These are phyloP conservation scores for Motacilla tschutschensis DNA, from an alignment of 2,113 vertebrate genomes.

Conservation along the genomic window DNA sequence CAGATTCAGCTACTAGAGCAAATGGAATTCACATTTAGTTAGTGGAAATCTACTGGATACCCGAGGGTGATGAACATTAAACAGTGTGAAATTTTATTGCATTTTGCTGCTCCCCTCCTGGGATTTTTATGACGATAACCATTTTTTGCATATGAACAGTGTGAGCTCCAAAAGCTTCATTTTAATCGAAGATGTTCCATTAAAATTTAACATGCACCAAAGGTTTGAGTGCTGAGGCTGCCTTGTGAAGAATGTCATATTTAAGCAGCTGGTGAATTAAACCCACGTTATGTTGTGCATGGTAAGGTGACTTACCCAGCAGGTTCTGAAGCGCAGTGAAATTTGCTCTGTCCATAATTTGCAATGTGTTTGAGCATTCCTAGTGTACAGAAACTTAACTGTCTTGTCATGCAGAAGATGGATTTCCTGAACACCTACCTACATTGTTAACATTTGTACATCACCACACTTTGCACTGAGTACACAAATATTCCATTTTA, in stretches of 20 bases:
- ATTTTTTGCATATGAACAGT: constrained; percentile 47
- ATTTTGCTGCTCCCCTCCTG: constrained; percentile 53
- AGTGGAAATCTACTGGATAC: constrained; percentile 61
- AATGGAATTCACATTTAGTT: constrained; percentile 62
- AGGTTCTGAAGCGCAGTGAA: not conserved
- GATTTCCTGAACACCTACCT: not conserved
- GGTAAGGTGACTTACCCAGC: constrained; percentile 18
- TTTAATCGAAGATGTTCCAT: constrained; percentile 49
- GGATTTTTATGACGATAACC: constrained; percentile 51
- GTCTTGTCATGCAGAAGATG: not conserved
- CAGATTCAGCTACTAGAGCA: constrained; percentile 12
- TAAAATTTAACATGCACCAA: constrained; percentile 43
- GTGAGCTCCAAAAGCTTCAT: constrained; percentile 44
- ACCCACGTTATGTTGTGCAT: not conserved
- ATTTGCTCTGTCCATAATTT: not conserved
- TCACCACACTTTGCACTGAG: not conserved
- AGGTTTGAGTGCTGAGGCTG: not conserved
- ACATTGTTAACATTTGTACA: not conserved
- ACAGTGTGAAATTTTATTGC: constrained; percentile 64
- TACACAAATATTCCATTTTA: not conserved
- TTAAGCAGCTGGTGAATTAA: constrained; percentile 37
- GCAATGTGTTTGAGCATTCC: not conserved
- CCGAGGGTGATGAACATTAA: constrained; percentile 68
- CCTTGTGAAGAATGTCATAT: constrained; percentile 21
- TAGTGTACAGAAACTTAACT: not conserved